Base-by-base conservation (phyloP, 2,888 invertebrate genomes). In the Neria commutata region DNA sequence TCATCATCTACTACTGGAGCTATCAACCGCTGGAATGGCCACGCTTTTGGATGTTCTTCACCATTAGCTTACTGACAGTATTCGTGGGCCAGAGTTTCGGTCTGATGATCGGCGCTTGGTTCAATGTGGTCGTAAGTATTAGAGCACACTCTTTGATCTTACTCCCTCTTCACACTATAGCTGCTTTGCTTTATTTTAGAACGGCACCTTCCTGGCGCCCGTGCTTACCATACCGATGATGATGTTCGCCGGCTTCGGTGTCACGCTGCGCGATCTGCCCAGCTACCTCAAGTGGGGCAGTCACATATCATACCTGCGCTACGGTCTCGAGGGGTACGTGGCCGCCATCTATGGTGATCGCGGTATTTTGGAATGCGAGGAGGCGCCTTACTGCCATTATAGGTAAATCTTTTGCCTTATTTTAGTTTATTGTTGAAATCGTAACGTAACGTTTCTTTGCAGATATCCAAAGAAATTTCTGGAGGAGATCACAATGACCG, bases 161-260 rank as follows among this genome's bases (percentile, higher is more conserved):
- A 29, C 29, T 29, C 6, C 6, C 17, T 48, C 5, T 29, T 5
- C 5, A 14, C 21, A 47, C 47, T 19, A 16, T 21, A 47, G 14
- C 8, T 25, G 24, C 26, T n/a, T 48, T 14, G n/a, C 16, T 19
- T 6, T 46, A 46, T 19, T 29, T 47, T 81, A 95, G 95, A 95
- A 95, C 76, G 96, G 97, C 4, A 96, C 97, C 3, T 98, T 97
- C 83, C 83, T 96, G 67, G 97, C 95, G 0, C 97, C 97, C 1
- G 91, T 95, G 0, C 83, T 95, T 11, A 90, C 92, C 2, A 95
- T 97, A 26, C 96, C 97, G 0, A 90, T 97, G 86, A 93, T 98
- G 90, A 92, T 97, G 90, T 97, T 97, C 79, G 94, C 95, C 54
- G 97, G 97, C 0, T 97, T 97, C 81, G 96, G 97, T 17, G 95